These are phyloP conservation scores for Agapornis roseicollis DNA, from an alignment of 2,113 vertebrate genomes.

Conservation along the genomic window DNA sequence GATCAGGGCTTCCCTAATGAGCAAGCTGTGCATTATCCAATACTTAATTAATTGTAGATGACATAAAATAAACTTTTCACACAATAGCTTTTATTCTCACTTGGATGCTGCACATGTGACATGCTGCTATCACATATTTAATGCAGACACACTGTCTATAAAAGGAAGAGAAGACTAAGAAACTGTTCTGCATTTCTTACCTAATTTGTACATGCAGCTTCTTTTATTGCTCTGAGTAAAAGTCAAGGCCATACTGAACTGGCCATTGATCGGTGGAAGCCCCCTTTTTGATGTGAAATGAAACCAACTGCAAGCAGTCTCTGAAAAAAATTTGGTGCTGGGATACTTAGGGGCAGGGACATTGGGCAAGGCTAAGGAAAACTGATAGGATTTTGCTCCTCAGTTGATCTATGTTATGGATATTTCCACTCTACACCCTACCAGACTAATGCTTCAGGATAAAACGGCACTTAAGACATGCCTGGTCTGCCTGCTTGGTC, in stretches of 20 bases:
- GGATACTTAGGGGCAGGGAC: not conserved
- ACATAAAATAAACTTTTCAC: constrained; percentile 6
- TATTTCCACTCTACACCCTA: not conserved
- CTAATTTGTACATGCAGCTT: not conserved
- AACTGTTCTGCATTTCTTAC: not conserved
- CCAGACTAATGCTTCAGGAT: not conserved
- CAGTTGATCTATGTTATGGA: fast-evolving
- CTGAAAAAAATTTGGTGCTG: not conserved
- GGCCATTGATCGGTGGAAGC: not conserved
- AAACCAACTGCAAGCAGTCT: not conserved
- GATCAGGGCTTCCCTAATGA: not conserved
- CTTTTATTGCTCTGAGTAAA: not conserved
- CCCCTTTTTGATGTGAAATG: not conserved
- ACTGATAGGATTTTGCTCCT: not conserved
- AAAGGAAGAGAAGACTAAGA: constrained; percentile 4
- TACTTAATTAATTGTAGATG: not conserved
- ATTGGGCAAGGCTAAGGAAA: not conserved
- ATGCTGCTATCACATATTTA: not conserved
- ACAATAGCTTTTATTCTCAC: not conserved
- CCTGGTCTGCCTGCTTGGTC: not conserved
- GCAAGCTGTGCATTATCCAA: not conserved
- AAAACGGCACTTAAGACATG: not conserved
- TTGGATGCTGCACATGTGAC: not conserved
- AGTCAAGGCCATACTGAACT: not conserved
- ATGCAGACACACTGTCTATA: not conserved